phyloP scores from a whole-genome alignment of 2,888 invertebrate species.

The Panopea generosa region DNA sequence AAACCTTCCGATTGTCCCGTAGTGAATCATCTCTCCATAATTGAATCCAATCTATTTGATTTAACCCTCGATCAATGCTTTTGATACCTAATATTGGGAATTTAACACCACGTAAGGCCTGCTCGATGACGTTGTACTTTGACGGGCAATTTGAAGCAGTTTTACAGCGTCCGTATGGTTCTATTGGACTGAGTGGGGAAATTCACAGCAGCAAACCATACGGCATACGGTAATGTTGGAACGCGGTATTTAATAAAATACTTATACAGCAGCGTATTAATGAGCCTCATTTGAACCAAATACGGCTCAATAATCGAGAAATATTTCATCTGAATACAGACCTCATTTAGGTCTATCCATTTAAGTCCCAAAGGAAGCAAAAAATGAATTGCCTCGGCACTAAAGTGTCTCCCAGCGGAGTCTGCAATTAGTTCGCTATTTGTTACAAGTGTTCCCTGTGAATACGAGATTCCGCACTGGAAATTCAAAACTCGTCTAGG shows the following conservation, averaged over 20 bases:
- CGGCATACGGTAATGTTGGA: background rate
- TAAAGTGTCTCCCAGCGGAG: conserved; percentile 54
- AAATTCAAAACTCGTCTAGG: conserved; percentile 36
- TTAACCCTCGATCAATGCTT: conserved; percentile 64
- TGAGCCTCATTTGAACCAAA: conserved; percentile 60
- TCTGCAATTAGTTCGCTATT: conserved; percentile 65
- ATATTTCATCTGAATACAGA: conserved; percentile 68
- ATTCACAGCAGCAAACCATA: background rate
- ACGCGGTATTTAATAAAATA: conserved; percentile 38
- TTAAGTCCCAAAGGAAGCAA: conserved; percentile 46
- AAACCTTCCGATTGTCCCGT: conserved; percentile 21
- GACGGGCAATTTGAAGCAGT: too few relatives aligned
- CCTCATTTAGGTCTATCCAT: conserved; percentile 63
- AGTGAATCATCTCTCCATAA: conserved; percentile 55
- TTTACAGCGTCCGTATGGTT: too few relatives aligned
- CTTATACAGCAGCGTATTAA: conserved; percentile 51
- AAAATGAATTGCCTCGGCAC: conserved; percentile 65
- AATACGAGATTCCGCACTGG: conserved; percentile 59
- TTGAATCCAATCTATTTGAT: conserved; percentile 65
- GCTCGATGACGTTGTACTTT: background rate
- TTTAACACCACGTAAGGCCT: conserved; percentile 57
- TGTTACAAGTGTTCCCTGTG: conserved; percentile 51
- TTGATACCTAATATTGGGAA: conserved; percentile 59
- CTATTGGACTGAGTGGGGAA: background rate
- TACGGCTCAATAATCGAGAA: conserved; percentile 62